Evolutionary conservation across 2,888 invertebrate species (phyloP), one percentile per base, ranked within the genome.

Genomic region (Idaea aversata): DNA sequence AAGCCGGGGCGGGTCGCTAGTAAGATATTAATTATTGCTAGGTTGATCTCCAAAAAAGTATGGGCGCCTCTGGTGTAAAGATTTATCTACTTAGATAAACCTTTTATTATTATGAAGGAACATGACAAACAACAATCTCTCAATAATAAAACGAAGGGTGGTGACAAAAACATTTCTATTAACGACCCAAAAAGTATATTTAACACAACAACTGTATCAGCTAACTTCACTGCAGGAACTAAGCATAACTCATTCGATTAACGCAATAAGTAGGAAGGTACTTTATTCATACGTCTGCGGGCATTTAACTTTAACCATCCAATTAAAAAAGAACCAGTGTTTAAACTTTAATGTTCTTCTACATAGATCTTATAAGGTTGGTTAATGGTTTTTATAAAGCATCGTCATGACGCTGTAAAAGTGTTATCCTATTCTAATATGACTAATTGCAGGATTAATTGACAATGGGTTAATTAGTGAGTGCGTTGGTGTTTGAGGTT

Each of bases 221-320:
- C 36, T 10, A 7, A 88, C 88, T 85, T 83, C 85, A 85, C 84
- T 82, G 80, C 77, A 72, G 73, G 85, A 85, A 91, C 88, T 83
- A 90, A 86, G 86, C 91, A 87, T 91, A 91, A 89, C 91, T 91
- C 90, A 92, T 91, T 91, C 84, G 87, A 90, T 92, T 91, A 89
- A 88, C 75, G 75, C 72, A 77, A 77, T 64, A 47, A 47, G 47
- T 1, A 47, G 7, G 47, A 10, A 13, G 7, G 47, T 10, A 72
- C 72, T 73, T 82, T 78, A 79, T 79, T 74, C 73, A 75, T 7
- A 77, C 70, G 80, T 77, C 89, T 91, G 92, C 90, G 90, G 92
- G 91, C 73, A 75, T 81, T 81, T 84, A 85, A 85, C 59, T 36
- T 58, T 6, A 64, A 61, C 61, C 0, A 62, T 63, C 66, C 67